Base-by-base conservation (phyloP, 2,113 vertebrate species). In the Lophius piscatorius region DNA sequence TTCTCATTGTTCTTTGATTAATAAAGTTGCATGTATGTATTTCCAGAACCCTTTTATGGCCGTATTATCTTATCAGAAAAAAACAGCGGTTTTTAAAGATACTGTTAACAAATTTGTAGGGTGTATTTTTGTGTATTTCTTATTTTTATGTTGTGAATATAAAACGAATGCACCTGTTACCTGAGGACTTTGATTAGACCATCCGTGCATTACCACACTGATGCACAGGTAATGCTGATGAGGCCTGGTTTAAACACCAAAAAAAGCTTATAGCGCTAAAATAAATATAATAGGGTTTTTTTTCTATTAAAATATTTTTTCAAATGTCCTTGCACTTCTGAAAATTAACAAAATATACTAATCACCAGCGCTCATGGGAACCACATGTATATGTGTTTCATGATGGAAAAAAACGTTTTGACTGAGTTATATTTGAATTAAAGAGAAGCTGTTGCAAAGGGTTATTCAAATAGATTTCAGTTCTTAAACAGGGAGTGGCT, bases 401-500 rank as follows among this genome's bases (percentile, higher is more conserved):
- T 10, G 2, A 20, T 1, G 4, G 5, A 36, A 10, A 51, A 20
- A 10, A 41, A 26, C 0, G 20, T 50, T 52, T 22, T 41, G 5
- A 39, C 7, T 46, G 41, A 1, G 16, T 47, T 42, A 38, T 38
- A 39, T 39, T 45, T 1, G 59, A 1, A 41, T 10, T 47, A 16
- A 39, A 54, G 9, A 22, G 2, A 49, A 17, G 1, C 4, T n/a
- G 10, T 39, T 35, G 35, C 49, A 42, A 48, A 18, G 6, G 9
- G 9, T 47, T 35, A 59, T 63, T 69, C 10, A 2, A 47, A 35
- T 39, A 4, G 66, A 62, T 82, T 75, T 56, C 8, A 39, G 42
- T 69, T 48, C 70, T 70, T 57, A 24, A 22, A 50, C 71, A 88
- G 85, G 90, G 90, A 90, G 90, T 80, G 87, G 86, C 76, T 67